Conservation (phyloP, 2,113 vertebrate species). For the Bambusicola thoracicus region DNA sequence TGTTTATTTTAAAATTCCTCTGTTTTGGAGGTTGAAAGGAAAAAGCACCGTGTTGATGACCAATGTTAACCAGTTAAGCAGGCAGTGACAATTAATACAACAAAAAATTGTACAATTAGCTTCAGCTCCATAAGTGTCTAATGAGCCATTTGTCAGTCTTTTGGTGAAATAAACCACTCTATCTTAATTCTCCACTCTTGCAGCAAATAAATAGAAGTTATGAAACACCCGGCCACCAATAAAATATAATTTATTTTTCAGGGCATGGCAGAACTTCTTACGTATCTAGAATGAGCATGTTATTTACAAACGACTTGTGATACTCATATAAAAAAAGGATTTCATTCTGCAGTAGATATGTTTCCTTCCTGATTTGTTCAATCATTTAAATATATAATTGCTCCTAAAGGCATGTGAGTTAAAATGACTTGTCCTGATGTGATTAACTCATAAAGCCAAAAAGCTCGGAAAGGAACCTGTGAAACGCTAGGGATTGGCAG, state of each 20-base stretch:
- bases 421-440: conserved; percentile 72
- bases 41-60: conserved; percentile 58
- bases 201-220: conserved; percentile 84
- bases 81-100: conserved; percentile 75
- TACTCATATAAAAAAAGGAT: conserved; percentile 68
- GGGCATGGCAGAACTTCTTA: conserved; percentile 78
- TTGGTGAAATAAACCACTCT: conserved; percentile 82
- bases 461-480: conserved; percentile 70
- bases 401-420: conserved; percentile 75
- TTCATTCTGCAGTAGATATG: conserved; percentile 66
- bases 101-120: conserved; percentile 76
- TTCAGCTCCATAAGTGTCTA: conserved; percentile 80
- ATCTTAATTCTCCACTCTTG: conserved; percentile 82
- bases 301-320: conserved; percentile 80
- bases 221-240: conserved; percentile 78
- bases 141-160: conserved; percentile 84
- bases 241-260: conserved; percentile 82
- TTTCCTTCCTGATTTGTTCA: conserved; percentile 79
- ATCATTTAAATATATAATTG: conserved; percentile 82
- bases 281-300: conserved; percentile 76
- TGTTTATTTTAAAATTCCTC: conserved; percentile 46
- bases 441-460: conserved; percentile 73
- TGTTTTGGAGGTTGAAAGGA: background rate
- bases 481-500: background rate
- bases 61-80: conserved; percentile 69